Percentiles rank a stretch among this genome's conserved stretches.
Conservation (phyloP, 2,113 vertebrate species). For the Neoarius graeffei region DNA sequence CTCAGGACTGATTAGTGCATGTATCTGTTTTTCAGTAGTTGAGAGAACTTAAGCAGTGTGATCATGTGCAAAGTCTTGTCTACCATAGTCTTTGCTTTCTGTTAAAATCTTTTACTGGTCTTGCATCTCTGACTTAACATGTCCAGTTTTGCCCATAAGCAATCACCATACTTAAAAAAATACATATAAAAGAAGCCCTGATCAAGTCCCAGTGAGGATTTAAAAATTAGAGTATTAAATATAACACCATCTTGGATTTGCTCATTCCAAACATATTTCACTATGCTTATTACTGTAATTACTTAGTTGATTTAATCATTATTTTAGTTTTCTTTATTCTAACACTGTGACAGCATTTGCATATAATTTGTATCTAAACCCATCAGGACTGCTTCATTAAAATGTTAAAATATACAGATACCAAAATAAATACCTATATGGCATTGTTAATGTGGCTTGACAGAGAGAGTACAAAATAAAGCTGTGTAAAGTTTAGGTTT, state of each 20-base stretch:
- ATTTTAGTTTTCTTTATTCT: slow-evolving; percentile 10
- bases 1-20: not conserved
- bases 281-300: not conserved
- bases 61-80: not conserved
- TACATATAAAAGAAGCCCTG: not conserved
- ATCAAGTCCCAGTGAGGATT: not conserved
- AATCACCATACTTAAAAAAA: not conserved
- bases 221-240: not conserved
- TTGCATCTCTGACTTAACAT: not conserved
- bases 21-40: not conserved
- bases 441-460: slow-evolving; percentile 1
- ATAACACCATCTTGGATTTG: not conserved
- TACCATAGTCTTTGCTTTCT: not conserved
- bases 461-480: not conserved
- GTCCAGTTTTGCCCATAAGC: not conserved
- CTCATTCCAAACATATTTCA: not conserved
- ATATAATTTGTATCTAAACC: not conserved
- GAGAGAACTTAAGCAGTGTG: not conserved
- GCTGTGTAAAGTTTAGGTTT: not conserved
- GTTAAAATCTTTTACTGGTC: not conserved
- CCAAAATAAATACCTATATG: not conserved
- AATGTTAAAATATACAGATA: slow-evolving; percentile 11
- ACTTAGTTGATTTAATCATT: slow-evolving; percentile 2
- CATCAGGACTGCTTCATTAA: not conserved
- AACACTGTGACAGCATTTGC: not conserved